Percentiles rank a stretch among this genome's conserved stretches.
phyloP scores from a whole-genome alignment of 2,888 invertebrate genomes.

The Iselma pallidipennis region DNA sequence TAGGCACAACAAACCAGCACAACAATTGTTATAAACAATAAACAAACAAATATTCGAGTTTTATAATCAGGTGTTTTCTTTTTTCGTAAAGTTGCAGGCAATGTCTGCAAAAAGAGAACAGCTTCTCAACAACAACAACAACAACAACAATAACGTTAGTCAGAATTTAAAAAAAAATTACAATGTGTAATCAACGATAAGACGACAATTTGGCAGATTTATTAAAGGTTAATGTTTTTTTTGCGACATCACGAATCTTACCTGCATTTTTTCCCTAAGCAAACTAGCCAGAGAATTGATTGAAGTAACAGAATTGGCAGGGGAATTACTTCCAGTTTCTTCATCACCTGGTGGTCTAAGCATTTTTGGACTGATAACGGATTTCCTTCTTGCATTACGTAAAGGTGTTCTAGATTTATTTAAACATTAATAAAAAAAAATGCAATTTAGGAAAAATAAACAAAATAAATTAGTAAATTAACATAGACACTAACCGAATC shows the following conservation, averaged over 20 bases:
- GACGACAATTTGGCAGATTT: background rate
- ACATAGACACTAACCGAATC: conserved; percentile 9
- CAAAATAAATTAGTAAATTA: background rate
- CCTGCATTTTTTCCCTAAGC: conserved; percentile 81
- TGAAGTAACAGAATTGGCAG: conserved; percentile 80
- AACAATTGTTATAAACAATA: conserved; percentile 79
- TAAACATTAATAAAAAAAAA: background rate
- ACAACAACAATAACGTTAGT: too few species aligned
- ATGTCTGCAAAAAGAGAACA: too few species aligned
- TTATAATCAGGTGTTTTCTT: conserved; percentile 74
- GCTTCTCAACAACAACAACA: too few species aligned
- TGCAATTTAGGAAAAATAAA: background rate
- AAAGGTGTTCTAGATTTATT: conserved; percentile 52
- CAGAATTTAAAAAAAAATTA: conserved; percentile 40
- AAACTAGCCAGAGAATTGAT: conserved; percentile 84
- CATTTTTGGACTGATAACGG: conserved; percentile 63
- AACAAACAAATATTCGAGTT: conserved; percentile 77
- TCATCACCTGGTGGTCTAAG: conserved; percentile 61
- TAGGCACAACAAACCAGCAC: conserved; percentile 85
- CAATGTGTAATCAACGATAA: background rate
- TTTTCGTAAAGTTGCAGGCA: conserved; percentile 73
- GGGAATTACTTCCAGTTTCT: conserved; percentile 65
- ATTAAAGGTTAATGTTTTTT: background rate
- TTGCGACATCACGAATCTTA: conserved; percentile 42
- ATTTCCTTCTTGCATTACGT: conserved; percentile 67